Evolutionary conservation across 2,113 vertebrate species (phyloP), one percentile per base, ranked within the genome.

Genomic region (Halichoerus grypus): DNA sequence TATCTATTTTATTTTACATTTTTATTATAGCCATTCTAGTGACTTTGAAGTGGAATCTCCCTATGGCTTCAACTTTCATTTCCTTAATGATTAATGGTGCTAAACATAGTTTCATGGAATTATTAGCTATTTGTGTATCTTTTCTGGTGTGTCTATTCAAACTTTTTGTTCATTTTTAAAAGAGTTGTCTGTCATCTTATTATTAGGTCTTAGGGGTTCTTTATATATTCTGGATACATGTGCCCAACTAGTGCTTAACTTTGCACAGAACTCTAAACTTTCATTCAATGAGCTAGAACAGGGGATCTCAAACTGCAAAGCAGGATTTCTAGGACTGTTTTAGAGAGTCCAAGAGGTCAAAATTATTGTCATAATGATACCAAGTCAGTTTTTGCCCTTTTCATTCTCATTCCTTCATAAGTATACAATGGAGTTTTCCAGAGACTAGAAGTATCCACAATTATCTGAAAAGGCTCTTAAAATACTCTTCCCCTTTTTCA

Each of bases 281-380:
- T 95, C 19, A 57, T n/a, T 51, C 85, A 24, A 79, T 89, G 65
- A 95, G 28, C 13, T 71, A 57, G 36, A 65, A 65, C 2, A 49
- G 5, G 5, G 22, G 42, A 18, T 63, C 77, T 95, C 51, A 36
- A 71, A 55, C 5, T 93, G 53, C 46, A n/a, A 11, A 46, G 26
- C 36, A 77, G 18, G 18, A 11, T 79, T 65, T 97, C 12, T 59
- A 39, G 28, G 14, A 31, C 39, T 57, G 24, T 81, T 88, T 88
- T 49, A 51, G 49, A 57, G 46, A 24, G 22, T 33, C 18, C 8
- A 71, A 80, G 36, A 57, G 82, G 67, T 69, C 63, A 80, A 39
- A 94, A 61, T 36, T 67, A 95, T 69, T 85, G 51, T 87, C n/a
- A n/a, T 77, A 74, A 86, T 86, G 59, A 88, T 36, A 71, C 9